A percentile compares a stretch with the other conserved stretches of the same genome.
Conservation (phyloP, 2,113 vertebrate genomes). For the Syrmaticus mikado region DNA sequence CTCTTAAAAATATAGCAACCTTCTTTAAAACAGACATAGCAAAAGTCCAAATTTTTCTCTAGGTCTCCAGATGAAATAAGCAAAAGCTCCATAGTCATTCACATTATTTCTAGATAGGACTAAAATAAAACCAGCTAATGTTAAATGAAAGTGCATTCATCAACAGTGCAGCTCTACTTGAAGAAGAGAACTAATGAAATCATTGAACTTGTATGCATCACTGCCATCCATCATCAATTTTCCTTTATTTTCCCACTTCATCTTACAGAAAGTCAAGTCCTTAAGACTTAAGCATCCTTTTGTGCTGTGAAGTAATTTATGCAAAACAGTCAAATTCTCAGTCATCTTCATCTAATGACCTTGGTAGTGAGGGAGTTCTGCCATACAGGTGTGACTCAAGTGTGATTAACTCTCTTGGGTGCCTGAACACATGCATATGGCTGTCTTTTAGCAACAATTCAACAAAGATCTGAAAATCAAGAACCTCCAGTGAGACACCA, state of each 20-base stretch:
- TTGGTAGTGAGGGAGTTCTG: background rate
- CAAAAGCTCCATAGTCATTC: background rate
- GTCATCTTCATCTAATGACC: background rate
- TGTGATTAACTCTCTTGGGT: background rate
- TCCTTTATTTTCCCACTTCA: background rate
- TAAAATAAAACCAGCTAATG: background rate
- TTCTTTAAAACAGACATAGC: background rate
- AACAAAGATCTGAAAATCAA: background rate
- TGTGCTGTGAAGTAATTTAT: background rate
- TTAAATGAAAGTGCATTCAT: background rate
- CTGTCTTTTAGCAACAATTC: background rate
- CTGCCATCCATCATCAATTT: background rate
- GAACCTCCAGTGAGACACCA: background rate
- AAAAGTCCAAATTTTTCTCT: background rate
- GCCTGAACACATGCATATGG: background rate
- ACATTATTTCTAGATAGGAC: background rate
- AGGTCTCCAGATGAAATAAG: constrained; percentile 15
- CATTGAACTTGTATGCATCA: background rate
- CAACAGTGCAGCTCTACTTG: background rate
- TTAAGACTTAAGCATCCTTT: background rate
- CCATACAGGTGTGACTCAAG: background rate
- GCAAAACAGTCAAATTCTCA: background rate
- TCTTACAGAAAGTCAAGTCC: background rate
- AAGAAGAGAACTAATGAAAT: background rate
- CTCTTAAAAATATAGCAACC: background rate